Base-by-base conservation (phyloP, 2,113 vertebrate genomes). In the Brevimyrus niger region DNA sequence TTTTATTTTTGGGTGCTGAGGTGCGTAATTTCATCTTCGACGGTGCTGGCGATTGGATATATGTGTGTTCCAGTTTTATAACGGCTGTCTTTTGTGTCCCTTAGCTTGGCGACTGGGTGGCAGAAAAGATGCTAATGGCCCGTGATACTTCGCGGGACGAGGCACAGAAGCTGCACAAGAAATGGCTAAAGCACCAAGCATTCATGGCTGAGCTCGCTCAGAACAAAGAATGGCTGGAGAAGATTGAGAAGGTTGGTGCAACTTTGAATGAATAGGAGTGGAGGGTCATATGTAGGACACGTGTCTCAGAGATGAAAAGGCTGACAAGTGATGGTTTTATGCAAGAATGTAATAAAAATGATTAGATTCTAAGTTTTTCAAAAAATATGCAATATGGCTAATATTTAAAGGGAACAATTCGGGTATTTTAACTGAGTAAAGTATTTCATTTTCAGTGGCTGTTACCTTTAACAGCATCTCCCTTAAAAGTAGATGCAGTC, bases 161-260 rank as follows among this genome's bases (percentile, higher is more conserved):
- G 90, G 93, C 94, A 83, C 97, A 97, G 93, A 97, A 97, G 87
- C 96, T 97, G 46, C 97, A 97, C 87, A 97, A 97, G 93, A 96
- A 97, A 93, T 98, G 97, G 97, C 96, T 97, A 91, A 97, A 97
- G 94, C 97, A 98, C 94, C 97, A 98, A 94, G 96, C 97, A 0
- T 97, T 98, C 91, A 97, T 97, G 97, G 97, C 97, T 0, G 97
- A 98, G 93, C 93, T 98, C 91, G 96, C 96, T 80, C 97, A 97
- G 93, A 98, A 98, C 87, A 97, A 97, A 92, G 96, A 97, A 91
- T 98, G 97, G 97, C 94, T 98, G 93, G 96, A 96, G 91, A 98
- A 97, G 92, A 98, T 98, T 0, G 97, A 98, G 91, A 96, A 95
- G 96, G 97, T 98, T 91, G 96, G 96, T 53, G 61, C 13, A 50